A percentile compares a stretch with the other conserved stretches of the same genome.
Conservation (phyloP, 2,888 invertebrate species). For the Drosophila mettleri region DNA sequence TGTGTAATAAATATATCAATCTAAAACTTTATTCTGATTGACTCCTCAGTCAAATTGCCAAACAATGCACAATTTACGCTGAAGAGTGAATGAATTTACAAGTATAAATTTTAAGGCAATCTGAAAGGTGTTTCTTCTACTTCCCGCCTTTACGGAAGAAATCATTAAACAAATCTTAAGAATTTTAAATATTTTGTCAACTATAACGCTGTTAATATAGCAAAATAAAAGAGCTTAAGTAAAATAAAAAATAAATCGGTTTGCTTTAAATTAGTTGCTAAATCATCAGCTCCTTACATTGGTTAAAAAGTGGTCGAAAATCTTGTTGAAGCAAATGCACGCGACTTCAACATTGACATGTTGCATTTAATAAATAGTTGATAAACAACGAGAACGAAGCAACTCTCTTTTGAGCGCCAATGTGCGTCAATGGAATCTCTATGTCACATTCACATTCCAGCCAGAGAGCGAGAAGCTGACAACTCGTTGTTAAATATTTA, state of each 20-base stretch:
- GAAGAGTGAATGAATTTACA: too few relatives aligned
- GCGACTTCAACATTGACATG: neutral
- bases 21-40: too few relatives aligned
- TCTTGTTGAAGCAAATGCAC: neutral
- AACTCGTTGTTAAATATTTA: slow-evolving; percentile 4
- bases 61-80: too few relatives aligned
- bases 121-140: too few relatives aligned
- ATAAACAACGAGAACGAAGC: neutral
- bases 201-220: neutral
- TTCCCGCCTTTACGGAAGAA: too few relatives aligned
- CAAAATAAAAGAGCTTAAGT: neutral
- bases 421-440: slow-evolving; percentile 2
- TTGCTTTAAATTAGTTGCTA: too few relatives aligned
- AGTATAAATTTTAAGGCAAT: too few relatives aligned
- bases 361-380: neutral
- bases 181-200: neutral
- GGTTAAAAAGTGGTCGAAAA: too few relatives aligned
- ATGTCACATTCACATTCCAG: neutral
- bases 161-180: neutral
- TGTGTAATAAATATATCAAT: too few relatives aligned
- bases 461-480: neutral
- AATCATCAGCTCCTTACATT: too few relatives aligned
- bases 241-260: too few relatives aligned
- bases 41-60: too few relatives aligned
- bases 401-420: neutral